A percentile compares a stretch with the other conserved stretches of the same genome.
Conservation (phyloP, 2,888 invertebrate species). For the Dasypolia templi region DNA sequence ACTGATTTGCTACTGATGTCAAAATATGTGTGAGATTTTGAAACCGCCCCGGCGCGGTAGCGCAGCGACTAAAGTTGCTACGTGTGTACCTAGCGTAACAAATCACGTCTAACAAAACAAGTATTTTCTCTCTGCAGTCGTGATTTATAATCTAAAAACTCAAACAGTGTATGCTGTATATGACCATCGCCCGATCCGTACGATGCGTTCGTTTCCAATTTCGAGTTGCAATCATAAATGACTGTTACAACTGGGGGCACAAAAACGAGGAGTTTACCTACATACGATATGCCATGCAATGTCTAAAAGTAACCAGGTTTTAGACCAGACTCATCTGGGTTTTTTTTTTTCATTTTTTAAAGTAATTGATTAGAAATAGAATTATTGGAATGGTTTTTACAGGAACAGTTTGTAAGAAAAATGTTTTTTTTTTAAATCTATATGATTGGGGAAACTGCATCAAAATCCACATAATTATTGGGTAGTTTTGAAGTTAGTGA, state of each 20-base stretch:
- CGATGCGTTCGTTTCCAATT: constrained; percentile 54
- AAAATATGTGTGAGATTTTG: neutral
- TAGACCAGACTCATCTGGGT: neutral
- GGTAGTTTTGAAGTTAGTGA: too few species aligned
- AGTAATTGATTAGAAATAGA: neutral
- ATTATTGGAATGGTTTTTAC: neutral
- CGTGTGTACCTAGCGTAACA: neutral
- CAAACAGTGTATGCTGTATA: constrained; percentile 16
- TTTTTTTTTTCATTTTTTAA: neutral
- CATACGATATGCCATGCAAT: constrained; percentile 11
- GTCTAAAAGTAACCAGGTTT: constrained; percentile 14
- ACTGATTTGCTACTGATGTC: neutral
- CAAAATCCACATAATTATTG: too few species aligned
- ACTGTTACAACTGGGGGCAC: constrained; percentile 1
- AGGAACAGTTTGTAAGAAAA: neutral
- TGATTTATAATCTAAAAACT: constrained; percentile 16
- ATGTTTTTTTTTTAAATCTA: too few species aligned
- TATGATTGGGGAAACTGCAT: too few species aligned
- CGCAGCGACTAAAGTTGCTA: neutral
- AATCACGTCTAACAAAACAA: constrained; percentile 17
- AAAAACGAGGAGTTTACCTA: constrained; percentile 11
- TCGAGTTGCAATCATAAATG: constrained; percentile 47
- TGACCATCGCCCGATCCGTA: constrained; percentile 9
- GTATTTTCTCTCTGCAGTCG: constrained; percentile 2
- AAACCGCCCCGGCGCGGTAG: neutral